Percentiles rank a stretch among this genome's conserved stretches.
phyloP scores from a whole-genome alignment of 2,113 vertebrate genomes.

The Apus apus region DNA sequence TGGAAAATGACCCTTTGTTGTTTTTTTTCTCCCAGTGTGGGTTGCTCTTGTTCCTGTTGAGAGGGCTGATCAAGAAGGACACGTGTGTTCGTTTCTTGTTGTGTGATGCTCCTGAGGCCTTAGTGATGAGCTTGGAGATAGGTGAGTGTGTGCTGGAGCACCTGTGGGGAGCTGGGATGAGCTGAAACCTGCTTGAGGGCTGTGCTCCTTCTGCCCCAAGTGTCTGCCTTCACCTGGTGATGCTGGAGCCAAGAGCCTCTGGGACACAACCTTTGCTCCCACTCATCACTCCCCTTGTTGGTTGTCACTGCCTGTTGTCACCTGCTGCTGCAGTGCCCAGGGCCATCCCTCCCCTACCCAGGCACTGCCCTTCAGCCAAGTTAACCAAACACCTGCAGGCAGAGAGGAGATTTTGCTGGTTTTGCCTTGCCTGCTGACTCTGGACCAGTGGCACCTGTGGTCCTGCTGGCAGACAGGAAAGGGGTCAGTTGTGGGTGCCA shows the following conservation, averaged over 20 bases:
- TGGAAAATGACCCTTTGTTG: background rate
- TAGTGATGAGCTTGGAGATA: background rate
- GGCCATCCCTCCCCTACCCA: background rate
- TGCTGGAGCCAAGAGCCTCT: background rate
- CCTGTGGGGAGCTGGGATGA: background rate
- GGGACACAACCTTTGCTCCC: background rate
- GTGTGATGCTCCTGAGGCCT: background rate
- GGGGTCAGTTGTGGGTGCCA: background rate
- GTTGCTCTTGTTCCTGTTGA: background rate
- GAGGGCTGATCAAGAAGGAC: background rate
- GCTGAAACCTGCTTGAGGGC: background rate
- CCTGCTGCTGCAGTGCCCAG: background rate
- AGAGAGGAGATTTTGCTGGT: background rate
- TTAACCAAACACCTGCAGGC: background rate
- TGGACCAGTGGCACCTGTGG: background rate
- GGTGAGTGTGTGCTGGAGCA: accelerated
- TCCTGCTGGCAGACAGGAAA: background rate
- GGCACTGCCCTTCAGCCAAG: background rate
- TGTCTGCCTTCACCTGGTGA: background rate
- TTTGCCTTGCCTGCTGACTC: background rate
- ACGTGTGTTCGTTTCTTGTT: background rate
- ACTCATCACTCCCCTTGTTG: accelerated
- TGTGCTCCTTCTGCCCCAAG: background rate
- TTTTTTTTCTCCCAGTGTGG: background rate
- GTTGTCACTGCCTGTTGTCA: background rate